Base-by-base conservation (phyloP, 1,140 invertebrate genomes). In the Zaprionus taronus region DNA sequence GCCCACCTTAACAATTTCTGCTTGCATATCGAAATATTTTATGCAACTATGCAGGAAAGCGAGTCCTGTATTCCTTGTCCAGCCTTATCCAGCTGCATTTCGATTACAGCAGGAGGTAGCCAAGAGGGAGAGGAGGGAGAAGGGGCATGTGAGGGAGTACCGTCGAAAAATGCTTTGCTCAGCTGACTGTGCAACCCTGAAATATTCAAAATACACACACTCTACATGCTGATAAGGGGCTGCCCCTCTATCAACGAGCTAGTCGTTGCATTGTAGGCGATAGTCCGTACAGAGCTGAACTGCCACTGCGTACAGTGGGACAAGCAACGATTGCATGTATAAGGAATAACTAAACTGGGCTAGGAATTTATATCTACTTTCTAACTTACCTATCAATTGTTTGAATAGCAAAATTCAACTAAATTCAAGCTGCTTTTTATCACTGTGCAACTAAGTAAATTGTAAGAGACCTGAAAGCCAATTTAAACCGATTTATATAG, bases 41-140 rank as follows among this genome's bases (percentile, higher is more conserved):
- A 53, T 80, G 80, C 84, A 89, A 75, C 77, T 82, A 77, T 77
- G 77, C 83, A 77, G 31, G 15, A 72, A 49, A 63, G 41, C 3
- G n/a, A 47, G 36, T 38, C 14, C 36, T 47, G 41, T 47, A 5
- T 20, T 2, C 17, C 36, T 56, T 1, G 3, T 9, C 24, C 61
- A 44, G 49, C 24, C 15, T 58, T 17, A 17, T 34, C 7, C 49
- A 47, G 41, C 17, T 70, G 71, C 60, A 79, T 87, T 83, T 89
- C 80, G 84, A 83, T 83, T 76, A 84, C 84, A 61, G 61, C 28
- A 14, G 6, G 5, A 2, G 28, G 28, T 31, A 31, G 28, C 7
- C 2, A 9, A 1, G n/a, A 1, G 60, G 12, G 9, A 34, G 12
- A 6, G 31, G 6, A 6, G 17, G 28, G 12, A 20, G 22, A 6